phyloP scores from a whole-genome alignment of 2,797 vertebrate species.

The Gymnoscopelus microlampas region DNA sequence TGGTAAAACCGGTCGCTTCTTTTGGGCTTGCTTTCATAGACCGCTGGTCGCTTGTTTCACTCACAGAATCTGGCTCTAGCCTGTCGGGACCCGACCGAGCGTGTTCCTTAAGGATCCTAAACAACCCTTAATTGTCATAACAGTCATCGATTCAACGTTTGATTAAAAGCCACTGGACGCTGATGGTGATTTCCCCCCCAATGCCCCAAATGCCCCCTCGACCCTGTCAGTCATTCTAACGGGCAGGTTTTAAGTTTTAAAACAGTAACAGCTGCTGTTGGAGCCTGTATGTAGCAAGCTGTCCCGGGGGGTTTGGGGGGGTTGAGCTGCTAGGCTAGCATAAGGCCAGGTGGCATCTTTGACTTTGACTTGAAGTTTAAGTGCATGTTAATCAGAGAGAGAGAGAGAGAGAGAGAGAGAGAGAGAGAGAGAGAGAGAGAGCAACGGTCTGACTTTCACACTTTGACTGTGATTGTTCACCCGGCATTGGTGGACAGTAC shows the following conservation, averaged over 20 bases:
- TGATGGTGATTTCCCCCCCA: slow-evolving; percentile 6
- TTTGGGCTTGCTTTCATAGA: no score
- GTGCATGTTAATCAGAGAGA: slow-evolving; percentile 56
- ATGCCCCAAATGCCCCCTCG: neutral
- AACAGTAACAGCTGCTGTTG: slow-evolving; percentile 46
- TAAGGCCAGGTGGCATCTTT: slow-evolving; percentile 56
- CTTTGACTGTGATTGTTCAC: slow-evolving; percentile 24
- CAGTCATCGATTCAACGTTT: slow-evolving; percentile 2
- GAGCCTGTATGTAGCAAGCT: slow-evolving; percentile 17
- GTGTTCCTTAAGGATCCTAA: no score
- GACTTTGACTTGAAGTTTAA: slow-evolving; percentile 50
- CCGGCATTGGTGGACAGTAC: no score
- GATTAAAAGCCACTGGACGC: slow-evolving; percentile 9
- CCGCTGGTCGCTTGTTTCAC: no score
- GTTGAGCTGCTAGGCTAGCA: slow-evolving; percentile 37
- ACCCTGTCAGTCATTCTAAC: slow-evolving; percentile 32
- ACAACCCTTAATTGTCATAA: neutral
- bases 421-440: slow-evolving; percentile 4
- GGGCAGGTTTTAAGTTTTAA: slow-evolving; percentile 29
- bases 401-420: neutral
- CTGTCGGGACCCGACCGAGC: no score
- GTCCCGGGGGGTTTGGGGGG: slow-evolving; percentile 33
- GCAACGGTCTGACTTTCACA: slow-evolving; percentile 54
- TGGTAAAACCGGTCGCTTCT: no score
- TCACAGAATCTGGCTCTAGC: no score